A percentile compares a stretch with the other conserved stretches of the same genome.
phyloP scores from a whole-genome alignment of 2,113 vertebrate species.

The Alethe diademata region DNA sequence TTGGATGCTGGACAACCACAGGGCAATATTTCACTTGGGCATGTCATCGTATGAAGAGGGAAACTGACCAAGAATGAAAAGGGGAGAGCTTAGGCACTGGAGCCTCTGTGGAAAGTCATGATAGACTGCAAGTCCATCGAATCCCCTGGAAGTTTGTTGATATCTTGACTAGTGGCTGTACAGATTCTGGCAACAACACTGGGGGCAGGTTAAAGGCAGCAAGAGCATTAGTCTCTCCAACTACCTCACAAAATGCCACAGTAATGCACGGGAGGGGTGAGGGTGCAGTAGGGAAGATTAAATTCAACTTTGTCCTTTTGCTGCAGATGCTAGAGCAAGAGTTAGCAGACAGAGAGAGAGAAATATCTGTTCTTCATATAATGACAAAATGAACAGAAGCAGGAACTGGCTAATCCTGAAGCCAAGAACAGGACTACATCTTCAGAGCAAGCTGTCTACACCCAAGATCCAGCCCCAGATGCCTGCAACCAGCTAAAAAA shows the following conservation, averaged over 20 bases:
- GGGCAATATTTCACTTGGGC: not conserved
- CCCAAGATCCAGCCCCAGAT: not conserved
- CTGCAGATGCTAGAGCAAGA: not conserved
- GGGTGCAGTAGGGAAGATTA: not conserved
- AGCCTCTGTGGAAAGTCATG: not conserved
- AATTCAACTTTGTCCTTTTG: accelerated
- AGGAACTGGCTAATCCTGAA: not conserved
- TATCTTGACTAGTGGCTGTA: not conserved
- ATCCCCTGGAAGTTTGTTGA: not conserved
- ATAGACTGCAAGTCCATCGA: not conserved
- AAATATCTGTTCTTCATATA: not conserved
- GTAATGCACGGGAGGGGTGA: not conserved
- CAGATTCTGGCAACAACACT: not conserved
- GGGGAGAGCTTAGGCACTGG: not conserved
- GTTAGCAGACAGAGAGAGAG: not conserved
- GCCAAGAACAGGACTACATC: not conserved
- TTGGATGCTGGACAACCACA: not conserved
- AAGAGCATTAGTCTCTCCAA: not conserved
- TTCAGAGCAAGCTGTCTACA: not conserved
- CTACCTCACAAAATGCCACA: not conserved
- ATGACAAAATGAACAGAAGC: not conserved
- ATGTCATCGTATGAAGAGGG: not conserved
- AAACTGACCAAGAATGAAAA: not conserved
- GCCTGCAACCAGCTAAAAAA: not conserved
- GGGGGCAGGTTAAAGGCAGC: not conserved